Evolutionary conservation across 1,140 invertebrate genomes (phyloP), one percentile per base, ranked within the genome.

Genomic region (Idris sp.): DNA sequence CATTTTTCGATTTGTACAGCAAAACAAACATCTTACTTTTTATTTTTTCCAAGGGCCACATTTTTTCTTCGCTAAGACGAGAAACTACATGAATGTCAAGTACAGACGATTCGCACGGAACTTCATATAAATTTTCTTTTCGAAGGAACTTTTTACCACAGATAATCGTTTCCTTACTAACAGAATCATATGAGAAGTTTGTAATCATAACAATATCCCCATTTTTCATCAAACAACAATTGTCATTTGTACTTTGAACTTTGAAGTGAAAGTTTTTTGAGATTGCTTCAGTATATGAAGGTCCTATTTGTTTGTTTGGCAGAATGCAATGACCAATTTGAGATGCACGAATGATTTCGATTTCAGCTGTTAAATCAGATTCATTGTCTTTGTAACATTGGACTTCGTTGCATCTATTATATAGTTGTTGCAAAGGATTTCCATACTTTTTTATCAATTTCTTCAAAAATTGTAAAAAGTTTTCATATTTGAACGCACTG

Each of bases 401-500:
- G n/a, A n/a, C n/a, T n/a, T n/a, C n/a, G n/a, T n/a, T 22, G 10
- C 7, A 40, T 18, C 43, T 13, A 15, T 61, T 61, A 19, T 19
- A 49, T 6, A 61, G 2, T 30, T 61, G 30, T 10, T 59, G 41
- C 13, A 48, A 14, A 14, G 31, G 16, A 4, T 48, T 4, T 1
- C 8, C 43, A 15, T 22, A 61, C 13, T 40, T 49, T 22, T 44
- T 58, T 11, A 44, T 13, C 2, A 36, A 6, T 2, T 9, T 4
- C 35, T 58, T 58, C 4, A 58, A 44, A 11, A 40, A 0, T 38
- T 59, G 56, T 28, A 46, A 48, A 38, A 4, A 46, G 11, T 49
- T 61, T 49, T 61, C 43, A 7, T 18, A 61, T 10, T 40, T 49
- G n/a, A 61, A 61, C 0, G 43, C 56, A 22, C 56, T 61, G 15